Evolutionary conservation across 2,113 vertebrate genomes (phyloP).

Genomic region (Chionodraco myersi): DNA sequence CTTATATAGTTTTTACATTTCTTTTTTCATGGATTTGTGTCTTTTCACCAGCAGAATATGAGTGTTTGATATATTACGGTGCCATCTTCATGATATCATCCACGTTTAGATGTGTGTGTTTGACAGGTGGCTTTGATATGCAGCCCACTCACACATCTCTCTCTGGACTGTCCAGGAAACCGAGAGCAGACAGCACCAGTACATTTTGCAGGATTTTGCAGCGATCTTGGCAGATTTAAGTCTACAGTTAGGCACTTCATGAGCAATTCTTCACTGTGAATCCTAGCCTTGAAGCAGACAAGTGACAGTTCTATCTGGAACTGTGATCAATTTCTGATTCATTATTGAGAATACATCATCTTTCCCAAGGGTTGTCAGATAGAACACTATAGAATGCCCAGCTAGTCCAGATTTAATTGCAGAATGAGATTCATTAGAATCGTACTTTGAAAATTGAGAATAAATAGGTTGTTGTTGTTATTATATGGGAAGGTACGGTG

Average conservation of each 20-base stretch:
- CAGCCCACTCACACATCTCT: constrained; percentile 46
- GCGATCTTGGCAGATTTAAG: constrained; percentile 15
- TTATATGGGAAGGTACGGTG: too few species aligned
- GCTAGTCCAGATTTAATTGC: too few species aligned
- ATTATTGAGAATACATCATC: too few species aligned
- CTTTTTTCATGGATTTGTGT: constrained; percentile 31
- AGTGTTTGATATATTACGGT: constrained; percentile 38
- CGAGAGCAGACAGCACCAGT: constrained; percentile 22
- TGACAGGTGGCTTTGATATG: constrained; percentile 60
- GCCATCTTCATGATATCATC: constrained; percentile 41
- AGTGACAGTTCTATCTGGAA: too few species aligned
- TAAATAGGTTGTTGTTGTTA: too few species aligned
- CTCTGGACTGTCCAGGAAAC: constrained; percentile 45
- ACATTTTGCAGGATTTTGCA: constrained; percentile 1
- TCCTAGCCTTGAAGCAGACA: too few species aligned
- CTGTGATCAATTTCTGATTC: too few species aligned
- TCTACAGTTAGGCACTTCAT: not conserved
- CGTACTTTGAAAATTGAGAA: too few species aligned
- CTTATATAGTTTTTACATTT: not conserved
- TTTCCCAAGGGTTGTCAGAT: too few species aligned
- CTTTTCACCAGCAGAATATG: constrained; percentile 21
- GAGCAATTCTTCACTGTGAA: not conserved
- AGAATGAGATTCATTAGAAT: too few species aligned
- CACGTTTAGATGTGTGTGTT: constrained; percentile 42
- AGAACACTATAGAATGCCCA: too few species aligned